A percentile compares a stretch with the other conserved stretches of the same genome.
These are phyloP conservation scores for Nipponia nippon DNA, from an alignment of 2,113 vertebrate genomes.

Conservation along the genomic window DNA sequence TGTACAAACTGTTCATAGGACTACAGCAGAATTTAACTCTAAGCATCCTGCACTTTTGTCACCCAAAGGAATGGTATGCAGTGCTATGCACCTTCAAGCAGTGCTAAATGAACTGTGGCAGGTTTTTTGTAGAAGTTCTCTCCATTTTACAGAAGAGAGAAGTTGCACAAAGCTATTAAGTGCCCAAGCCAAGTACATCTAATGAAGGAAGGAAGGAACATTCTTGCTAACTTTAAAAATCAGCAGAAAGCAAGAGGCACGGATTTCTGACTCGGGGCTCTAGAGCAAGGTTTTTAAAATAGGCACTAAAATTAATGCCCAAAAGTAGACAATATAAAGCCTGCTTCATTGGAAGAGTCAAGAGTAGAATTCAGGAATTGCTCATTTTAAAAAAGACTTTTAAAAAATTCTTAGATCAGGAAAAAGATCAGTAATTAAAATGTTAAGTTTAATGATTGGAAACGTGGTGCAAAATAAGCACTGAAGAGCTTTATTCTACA, in stretches of 20 bases:
- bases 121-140: neutral
- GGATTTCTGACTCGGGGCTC: neutral
- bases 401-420: neutral
- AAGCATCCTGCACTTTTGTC: neutral
- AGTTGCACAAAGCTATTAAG: neutral
- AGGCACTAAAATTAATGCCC: neutral
- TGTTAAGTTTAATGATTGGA: neutral
- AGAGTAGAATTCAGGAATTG: neutral
- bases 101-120: neutral
- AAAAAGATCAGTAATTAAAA: neutral
- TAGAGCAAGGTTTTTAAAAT: neutral
- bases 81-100: neutral
- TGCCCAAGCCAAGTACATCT: neutral
- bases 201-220: neutral
- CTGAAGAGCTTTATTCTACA: neutral
- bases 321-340: neutral
- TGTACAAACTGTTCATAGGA: fast-evolving
- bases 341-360: neutral
- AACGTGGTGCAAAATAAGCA: neutral
- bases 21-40: neutral
- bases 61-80: neutral
- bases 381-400: neutral
- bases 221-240: neutral
- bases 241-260: neutral
- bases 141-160: neutral